Conservation (phyloP, 2,797 vertebrate genomes). For the Leptodactylus fallax region DNA sequence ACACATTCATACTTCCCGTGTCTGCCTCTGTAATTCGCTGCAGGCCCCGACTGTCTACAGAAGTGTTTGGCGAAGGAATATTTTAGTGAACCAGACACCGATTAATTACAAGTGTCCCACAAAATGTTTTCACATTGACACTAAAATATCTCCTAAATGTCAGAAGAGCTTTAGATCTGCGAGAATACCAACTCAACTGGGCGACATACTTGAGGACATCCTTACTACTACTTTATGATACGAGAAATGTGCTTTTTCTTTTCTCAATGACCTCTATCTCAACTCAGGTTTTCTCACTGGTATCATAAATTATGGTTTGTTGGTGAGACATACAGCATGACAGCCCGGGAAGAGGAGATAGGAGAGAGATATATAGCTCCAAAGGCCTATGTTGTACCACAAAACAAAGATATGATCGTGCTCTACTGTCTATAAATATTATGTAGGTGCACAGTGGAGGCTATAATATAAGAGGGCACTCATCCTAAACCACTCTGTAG, state of each 20-base stretch:
- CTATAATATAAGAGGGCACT: neutral
- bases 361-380: constrained; percentile 37
- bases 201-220: constrained; percentile 8
- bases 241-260: constrained; percentile 22
- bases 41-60: constrained; percentile 28
- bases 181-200: constrained; percentile 31
- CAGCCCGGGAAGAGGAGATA: constrained; percentile 35
- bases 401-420: constrained; percentile 16
- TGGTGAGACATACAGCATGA: constrained; percentile 29
- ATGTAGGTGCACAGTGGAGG: neutral
- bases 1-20: constrained; percentile 20
- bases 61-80: constrained; percentile 30
- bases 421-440: neutral
- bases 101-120: constrained; percentile 39
- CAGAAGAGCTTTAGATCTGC: constrained; percentile 1
- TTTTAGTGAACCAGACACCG: constrained; percentile 19
- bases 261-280: constrained; percentile 27
- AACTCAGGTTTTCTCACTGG: constrained; percentile 33
- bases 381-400: constrained; percentile 24
- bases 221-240: neutral
- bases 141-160: constrained; percentile 35
- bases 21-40: constrained; percentile 28
- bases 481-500: neutral
- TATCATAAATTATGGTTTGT: constrained; percentile 36
- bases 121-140: constrained; percentile 39